Percentiles rank a stretch among this genome's conserved stretches.
phyloP scores from a whole-genome alignment of 2,113 vertebrate species.

The Ceyx melanurus region DNA sequence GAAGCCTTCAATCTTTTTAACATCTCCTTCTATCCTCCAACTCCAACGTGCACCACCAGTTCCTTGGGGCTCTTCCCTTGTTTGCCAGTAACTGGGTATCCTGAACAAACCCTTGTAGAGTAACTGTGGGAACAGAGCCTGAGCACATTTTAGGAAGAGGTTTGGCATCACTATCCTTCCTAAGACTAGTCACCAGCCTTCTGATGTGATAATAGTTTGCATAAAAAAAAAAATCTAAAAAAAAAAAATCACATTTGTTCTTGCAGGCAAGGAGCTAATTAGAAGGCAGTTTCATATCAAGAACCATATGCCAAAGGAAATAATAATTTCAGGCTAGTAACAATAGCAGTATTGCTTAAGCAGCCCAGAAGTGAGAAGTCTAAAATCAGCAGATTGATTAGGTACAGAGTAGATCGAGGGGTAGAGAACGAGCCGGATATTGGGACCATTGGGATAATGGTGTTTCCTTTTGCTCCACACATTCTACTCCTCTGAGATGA shows the following conservation, averaged over 20 bases:
- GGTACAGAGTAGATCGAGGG: background rate
- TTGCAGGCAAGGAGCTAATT: background rate
- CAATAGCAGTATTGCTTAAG: background rate
- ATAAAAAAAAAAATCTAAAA: background rate
- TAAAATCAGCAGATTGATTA: background rate
- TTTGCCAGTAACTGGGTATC: background rate
- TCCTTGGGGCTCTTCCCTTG: background rate
- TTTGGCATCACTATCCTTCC: background rate
- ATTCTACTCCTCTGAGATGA: background rate
- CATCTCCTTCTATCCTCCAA: background rate
- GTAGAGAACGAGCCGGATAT: background rate
- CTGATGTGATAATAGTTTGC: background rate
- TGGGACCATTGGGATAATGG: background rate
- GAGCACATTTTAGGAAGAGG: background rate
- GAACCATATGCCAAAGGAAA: background rate
- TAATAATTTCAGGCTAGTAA: background rate
- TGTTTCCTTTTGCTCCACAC: background rate
- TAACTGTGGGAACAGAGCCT: background rate
- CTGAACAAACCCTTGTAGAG: background rate
- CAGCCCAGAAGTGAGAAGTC: background rate
- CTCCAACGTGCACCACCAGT: background rate
- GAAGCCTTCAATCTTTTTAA: background rate
- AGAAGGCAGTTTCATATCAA: background rate
- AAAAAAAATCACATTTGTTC: background rate
- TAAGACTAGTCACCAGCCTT: background rate